Evolutionary conservation across 2,113 vertebrate species (phyloP), one percentile per base, ranked within the genome.

Genomic region (Lepisosteus osseus): DNA sequence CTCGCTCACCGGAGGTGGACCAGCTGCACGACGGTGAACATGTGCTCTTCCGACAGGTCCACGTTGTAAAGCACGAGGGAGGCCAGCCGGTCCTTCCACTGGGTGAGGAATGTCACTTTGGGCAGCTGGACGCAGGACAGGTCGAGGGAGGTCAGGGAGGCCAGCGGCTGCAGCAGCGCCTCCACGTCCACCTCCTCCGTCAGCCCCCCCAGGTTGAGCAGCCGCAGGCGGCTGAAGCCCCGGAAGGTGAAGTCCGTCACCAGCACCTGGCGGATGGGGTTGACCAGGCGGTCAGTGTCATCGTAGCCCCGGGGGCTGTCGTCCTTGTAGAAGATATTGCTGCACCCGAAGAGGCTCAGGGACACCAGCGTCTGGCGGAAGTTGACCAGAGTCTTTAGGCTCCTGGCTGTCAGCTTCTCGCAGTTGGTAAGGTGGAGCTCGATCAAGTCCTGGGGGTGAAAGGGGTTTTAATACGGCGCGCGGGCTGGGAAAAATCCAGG

Each of bases 11-110:
- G 94, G 82, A 99, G 93, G 77, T 93, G 94, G 75, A 79, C 85
- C 44, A 99, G 91, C 89, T 97, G 94, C 65, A 95, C 77, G 0
- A 99, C 88, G 43, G 93, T 95, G 7, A 84, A 87, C 77, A 97
- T 86, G 82, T 97, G 87, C 70, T 99, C 97, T 4, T 99, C 96
- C 0, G 94, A 95, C 75, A 99, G 91, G 79, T 99, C 97, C 86
- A 98, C 94, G 61, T 98, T 98, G 90, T 98, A 99, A 80, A 99
- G 93, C 79, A 99, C 95, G 5, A 99, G 90, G 41, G 95, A 97
- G 54, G 94, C 92, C 81, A 99, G 87, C 75, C 90, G 93, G 69
- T 99, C 95, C 76, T 92, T 95, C 97, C 97, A 99, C 86, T 97
- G 97, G 3, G 88, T 86, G 3, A 99, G 91, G 86, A 99, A 99